Evolutionary conservation across 2,113 vertebrate species (phyloP), one percentile per base, ranked within the genome.

Genomic region (Cygnus buccinator): DNA sequence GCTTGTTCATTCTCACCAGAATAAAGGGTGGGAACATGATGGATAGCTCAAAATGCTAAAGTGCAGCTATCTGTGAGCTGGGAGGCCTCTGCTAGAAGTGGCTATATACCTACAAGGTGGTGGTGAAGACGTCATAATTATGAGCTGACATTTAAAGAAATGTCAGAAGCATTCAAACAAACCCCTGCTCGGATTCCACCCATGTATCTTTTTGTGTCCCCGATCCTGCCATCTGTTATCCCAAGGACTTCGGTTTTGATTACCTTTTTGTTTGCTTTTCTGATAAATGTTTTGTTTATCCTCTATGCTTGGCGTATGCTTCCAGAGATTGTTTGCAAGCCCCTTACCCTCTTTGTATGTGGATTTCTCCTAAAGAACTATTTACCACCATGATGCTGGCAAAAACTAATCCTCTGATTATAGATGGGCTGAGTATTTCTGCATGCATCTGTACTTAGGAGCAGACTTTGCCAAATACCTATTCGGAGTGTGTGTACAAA

Each of bases 101-200:
- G 35, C 86, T 90, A 2, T 85, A 41, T 93, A 88, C 62, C n/a
- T 95, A 31, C 37, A 63, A 54, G 75, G 66, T 94, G 55, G 37
- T 84, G 63, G 31, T 57, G 78, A 84, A 78, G 76, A 79, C 78
- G 71, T 95, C 84, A 66, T 59, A 83, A 92, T 95, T 94, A 80
- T 15, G 44, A 91, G 39, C 67, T 97, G 95, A 94, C 95, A 94
- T 97, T 97, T 96, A 91, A 95, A 85, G 81, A 95, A 96, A 96
- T 91, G 95, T 93, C 91, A 93, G 62, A 87, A 94, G 71, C 81
- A n/a, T 93, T 94, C 75, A 76, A 65, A 75, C 86, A 96, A 20
- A 70, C 62, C 84, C 84, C 59, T 85, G 19, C 84, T 94, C 66
- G 0, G 71, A 66, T 92, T 89, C 95, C 66, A 68, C 81, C 59